Conservation (phyloP, 2,797 vertebrate genomes). For the Pseudocheirus occidentalis region DNA sequence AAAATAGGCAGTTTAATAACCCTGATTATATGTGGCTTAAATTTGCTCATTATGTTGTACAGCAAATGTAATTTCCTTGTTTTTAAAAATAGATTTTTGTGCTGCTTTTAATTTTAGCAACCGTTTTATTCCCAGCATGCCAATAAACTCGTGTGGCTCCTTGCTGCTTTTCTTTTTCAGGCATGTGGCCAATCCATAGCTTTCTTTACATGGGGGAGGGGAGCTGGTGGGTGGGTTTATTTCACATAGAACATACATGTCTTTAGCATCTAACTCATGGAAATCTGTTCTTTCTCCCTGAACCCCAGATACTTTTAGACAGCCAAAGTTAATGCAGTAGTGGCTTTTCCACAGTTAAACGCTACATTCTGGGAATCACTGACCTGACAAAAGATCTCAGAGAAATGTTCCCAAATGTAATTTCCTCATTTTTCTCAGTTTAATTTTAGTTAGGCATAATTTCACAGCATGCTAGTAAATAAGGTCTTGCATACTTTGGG, state of each 20-base stretch:
- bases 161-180: conserved; percentile 7
- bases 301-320: not conserved
- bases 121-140: conserved; percentile 23
- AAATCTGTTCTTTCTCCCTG: conserved; percentile 22
- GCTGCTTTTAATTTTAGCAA: conserved; percentile 41
- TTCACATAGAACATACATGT: not conserved
- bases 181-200: conserved; percentile 7
- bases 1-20: not conserved
- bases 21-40: conserved; percentile 17
- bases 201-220: conserved; percentile 9
- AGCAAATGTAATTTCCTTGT: conserved; percentile 39
- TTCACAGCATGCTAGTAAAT: not conserved
- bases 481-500: not conserved
- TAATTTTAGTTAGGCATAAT: conserved; percentile 1
- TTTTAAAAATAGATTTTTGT: conserved; percentile 55
- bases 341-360: not conserved
- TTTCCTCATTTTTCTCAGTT: not conserved
- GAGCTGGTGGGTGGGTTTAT: not conserved
- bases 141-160: not conserved
- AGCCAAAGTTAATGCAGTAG: not conserved
- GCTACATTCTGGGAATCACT: not conserved
- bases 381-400: not conserved
- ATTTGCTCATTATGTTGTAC: conserved; percentile 21
- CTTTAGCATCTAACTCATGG: not conserved
- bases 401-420: not conserved